Evolutionary conservation across 1,140 invertebrate genomes (phyloP), one percentile per base, ranked within the genome.

Genomic region (Thalassaphorura encarpata): DNA sequence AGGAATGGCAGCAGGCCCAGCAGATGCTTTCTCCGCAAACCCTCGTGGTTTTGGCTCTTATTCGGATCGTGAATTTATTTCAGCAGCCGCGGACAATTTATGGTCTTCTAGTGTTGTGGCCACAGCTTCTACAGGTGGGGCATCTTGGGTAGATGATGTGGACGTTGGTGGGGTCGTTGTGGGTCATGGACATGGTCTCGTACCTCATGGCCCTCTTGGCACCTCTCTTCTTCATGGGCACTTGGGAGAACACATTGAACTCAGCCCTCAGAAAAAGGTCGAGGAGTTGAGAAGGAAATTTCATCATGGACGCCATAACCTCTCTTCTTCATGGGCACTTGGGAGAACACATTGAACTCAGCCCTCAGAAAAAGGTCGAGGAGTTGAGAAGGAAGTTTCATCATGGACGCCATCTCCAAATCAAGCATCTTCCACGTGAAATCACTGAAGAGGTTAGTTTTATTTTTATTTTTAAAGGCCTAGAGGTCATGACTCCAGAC

Each of bases 391-490:
- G 67, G 33, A 69, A 71, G 55, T 75, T 75, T 58, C 73, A 75
- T 64, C 66, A 64, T 43, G 71, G 71, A 23, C 63, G 73, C 18
- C 69, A 71, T 51, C 65, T 75, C 6, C 69, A 70, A 59, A 69
- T 75, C 26, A 72, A 73, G 46, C 71, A 75, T 58, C 63, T 75
- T 45, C 73, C 73, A 11, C 54, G 72, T 18, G 72, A 74, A 65
- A 71, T 71, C 48, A 70, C 69, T 6, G 73, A 75, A 66, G 68
- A 73, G 67, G 73, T 73, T 58, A 68, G 70, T 66, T 54, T 18
- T 31, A 11, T 39, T 19, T 27, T 18, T 18, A 52, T 39, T 52
- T 26, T 26, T 43, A n/a, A n/a, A n/a, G n/a, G n/a, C n/a, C n/a
- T n/a, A n/a, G n/a, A n/a, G n/a, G n/a, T 16, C 23, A 28, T 23